These are phyloP conservation scores for Pseudoips prasinana DNA, from an alignment of 2,888 invertebrate species.

Conservation along the genomic window DNA sequence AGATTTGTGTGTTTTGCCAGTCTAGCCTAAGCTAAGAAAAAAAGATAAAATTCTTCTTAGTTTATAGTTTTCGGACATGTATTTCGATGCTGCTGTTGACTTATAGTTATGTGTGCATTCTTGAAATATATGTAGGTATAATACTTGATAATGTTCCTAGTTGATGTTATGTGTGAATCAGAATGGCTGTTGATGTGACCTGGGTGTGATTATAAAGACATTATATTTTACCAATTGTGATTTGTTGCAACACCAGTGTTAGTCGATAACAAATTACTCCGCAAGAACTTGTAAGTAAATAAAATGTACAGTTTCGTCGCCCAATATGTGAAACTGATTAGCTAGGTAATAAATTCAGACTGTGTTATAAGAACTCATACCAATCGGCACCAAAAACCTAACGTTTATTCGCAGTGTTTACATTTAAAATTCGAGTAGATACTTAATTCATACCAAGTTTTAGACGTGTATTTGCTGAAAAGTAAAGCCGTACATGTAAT, in stretches of 20 bases:
- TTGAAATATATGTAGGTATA: constrained; percentile 42
- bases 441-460: constrained; percentile 34
- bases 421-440: constrained; percentile 6
- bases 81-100: constrained; percentile 42
- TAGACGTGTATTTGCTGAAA: constrained; percentile 48
- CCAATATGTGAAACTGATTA: constrained; percentile 22
- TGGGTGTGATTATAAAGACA: constrained; percentile 70
- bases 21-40: constrained; percentile 77
- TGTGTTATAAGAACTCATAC: too few species aligned
- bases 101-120: constrained; percentile 59
- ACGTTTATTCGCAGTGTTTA: too few species aligned
- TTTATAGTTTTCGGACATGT: constrained; percentile 39
- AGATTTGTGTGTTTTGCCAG: constrained; percentile 67
- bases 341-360: too few species aligned
- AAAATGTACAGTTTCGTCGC: constrained; percentile 16
- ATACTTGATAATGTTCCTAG: constrained; percentile 45
- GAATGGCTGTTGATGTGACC: constrained; percentile 76
- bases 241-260: constrained; percentile 55
- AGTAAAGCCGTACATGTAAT: constrained; percentile 47
- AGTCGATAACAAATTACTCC: constrained; percentile 10
- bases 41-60: constrained; percentile 56
- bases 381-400: too few species aligned
- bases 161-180: constrained; percentile 47
- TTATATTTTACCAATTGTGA: constrained; percentile 60
- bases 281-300: constrained; percentile 6